Base-by-base conservation (phyloP, 2,797 vertebrate genomes). In the Coracias cyanogaster region DNA sequence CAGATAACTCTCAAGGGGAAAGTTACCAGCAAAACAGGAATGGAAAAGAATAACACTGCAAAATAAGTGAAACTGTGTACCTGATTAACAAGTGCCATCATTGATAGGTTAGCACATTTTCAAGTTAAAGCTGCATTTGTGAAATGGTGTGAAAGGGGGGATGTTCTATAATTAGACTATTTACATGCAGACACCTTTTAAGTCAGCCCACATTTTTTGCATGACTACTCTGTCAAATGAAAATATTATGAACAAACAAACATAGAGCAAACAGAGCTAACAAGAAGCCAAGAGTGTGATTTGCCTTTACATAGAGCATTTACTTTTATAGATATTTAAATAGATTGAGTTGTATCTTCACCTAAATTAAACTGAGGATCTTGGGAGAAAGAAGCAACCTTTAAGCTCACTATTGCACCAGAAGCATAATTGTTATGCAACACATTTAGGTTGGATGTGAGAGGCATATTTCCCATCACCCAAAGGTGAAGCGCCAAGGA, bases 371-470 rank as follows among this genome's bases (percentile, higher is more conserved):
- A 29, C 39, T 29, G 16, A 41, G 15, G 31, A 24, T 60, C 49
- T 9, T 33, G 14, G 37, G 28, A 61, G 33, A 74, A 71, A 77
- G 9, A 35, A 61, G 7, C 9, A 92, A 67, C 11, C 22, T 71
- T 78, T 45, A 90, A 19, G 54, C 20, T 67, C 49, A 24, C 26
- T 55, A 16, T 33, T 3, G 2, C 29, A 76, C 12, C 60, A 77
- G 19, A 78, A 71, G 28, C 0, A 0, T 12, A 55, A 51, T 58
- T 70, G 9, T 33, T 78, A 26, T 1, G 2, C 7, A 80, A 82
- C 14, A 70, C 1, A 1, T 0, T 0, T 1, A 51, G 61, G 11
- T 1, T 57, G 31, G 41, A 88, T 37, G 16, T 0, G 1, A 26
- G 26, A 83, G 20, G 7, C 64, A 3, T 22, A 26, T 54, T 84